Evolutionary conservation across 2,797 vertebrate species (phyloP).

Genomic region (Enteromius radiatus): DNA sequence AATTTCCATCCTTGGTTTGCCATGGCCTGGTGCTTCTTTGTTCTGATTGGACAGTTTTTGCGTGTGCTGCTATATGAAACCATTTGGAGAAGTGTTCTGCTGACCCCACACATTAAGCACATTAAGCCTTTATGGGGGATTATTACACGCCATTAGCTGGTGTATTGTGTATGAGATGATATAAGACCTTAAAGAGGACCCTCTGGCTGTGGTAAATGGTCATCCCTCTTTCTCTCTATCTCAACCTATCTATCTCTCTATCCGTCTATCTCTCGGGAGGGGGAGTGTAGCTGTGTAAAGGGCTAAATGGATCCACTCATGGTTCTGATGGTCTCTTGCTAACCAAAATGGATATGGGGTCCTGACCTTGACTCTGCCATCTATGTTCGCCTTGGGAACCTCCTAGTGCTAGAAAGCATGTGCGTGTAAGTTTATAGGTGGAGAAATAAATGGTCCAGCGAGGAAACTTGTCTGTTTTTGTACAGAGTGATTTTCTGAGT

Average conservation of each 20-base stretch:
- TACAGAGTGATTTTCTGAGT: slow-evolving; percentile 23
- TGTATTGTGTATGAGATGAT: slow-evolving; percentile 34
- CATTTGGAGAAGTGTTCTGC: slow-evolving; percentile 30
- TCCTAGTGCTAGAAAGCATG: background rate
- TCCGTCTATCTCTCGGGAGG: slow-evolving; percentile 19
- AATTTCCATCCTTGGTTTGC: background rate
- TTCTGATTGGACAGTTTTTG: slow-evolving; percentile 9
- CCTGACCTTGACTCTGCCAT: slow-evolving; percentile 20
- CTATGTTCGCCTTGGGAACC: slow-evolving; percentile 6
- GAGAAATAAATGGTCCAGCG: background rate
- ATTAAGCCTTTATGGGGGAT: slow-evolving; percentile 36
- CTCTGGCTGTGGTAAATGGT: slow-evolving; percentile 26
- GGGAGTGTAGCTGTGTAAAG: slow-evolving; percentile 4
- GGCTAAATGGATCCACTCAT: slow-evolving; percentile 46
- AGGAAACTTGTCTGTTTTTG: slow-evolving; percentile 26
- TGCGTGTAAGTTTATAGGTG: background rate
- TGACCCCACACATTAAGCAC: slow-evolving; percentile 42
- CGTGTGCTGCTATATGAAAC: background rate
- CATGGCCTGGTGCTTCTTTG: background rate
- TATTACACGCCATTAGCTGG: slow-evolving; percentile 48
- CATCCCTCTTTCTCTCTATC: slow-evolving; percentile 23
- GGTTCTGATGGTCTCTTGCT: slow-evolving; percentile 33
- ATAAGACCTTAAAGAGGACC: slow-evolving; percentile 27
- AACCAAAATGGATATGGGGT: slow-evolving; percentile 33
- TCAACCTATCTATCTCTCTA: slow-evolving; percentile 22